Conservation (phyloP, 2,113 vertebrate species). For the Triplophysa rosa region DNA sequence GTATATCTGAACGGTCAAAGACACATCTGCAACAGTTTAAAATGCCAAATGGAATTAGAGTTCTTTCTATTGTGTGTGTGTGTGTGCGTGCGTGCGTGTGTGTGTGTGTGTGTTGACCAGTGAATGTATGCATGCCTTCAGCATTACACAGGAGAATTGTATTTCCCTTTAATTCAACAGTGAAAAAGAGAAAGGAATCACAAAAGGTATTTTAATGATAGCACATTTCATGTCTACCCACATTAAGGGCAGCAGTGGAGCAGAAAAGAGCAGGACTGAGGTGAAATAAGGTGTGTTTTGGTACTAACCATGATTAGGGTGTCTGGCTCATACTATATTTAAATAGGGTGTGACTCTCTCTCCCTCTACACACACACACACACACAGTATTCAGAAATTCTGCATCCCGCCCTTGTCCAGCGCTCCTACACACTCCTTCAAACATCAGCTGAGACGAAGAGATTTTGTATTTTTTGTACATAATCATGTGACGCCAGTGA, state of each 20-base stretch:
- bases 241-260: constrained; percentile 1
- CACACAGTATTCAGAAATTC: background rate
- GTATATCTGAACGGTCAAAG: constrained; percentile 31
- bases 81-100: constrained; percentile 19
- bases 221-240: background rate
- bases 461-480: background rate
- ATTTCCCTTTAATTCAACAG: background rate
- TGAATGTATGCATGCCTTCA: constrained; percentile 22
- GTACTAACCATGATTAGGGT: constrained; percentile 10
- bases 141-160: background rate
- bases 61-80: constrained; percentile 45
- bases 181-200: background rate
- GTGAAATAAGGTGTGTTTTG: background rate
- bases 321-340: constrained; percentile 40
- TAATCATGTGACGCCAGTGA: too few relatives aligned
- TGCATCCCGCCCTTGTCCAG: background rate
- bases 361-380: too few relatives aligned
- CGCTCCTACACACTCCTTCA: constrained; percentile 11
- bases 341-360: constrained; percentile 22
- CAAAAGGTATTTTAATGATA: background rate
- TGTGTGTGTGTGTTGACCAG: constrained; percentile 2
- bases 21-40: constrained; percentile 67
- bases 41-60: constrained; percentile 52
- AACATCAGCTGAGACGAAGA: constrained; percentile 18
- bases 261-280: constrained; percentile 5